Base-by-base conservation (phyloP, 1,140 invertebrate species). In the Temnothorax nylanderi region DNA sequence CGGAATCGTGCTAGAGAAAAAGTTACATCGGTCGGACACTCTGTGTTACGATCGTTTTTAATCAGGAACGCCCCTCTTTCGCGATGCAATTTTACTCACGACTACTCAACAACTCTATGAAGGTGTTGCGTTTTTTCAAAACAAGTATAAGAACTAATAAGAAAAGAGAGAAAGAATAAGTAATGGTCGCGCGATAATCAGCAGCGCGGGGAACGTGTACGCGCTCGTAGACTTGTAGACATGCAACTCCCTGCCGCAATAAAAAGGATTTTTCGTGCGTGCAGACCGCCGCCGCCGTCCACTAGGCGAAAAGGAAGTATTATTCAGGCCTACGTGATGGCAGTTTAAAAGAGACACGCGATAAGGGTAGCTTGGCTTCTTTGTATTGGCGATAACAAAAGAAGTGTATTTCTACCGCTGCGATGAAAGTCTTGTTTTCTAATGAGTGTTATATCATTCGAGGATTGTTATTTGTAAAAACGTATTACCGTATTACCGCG, bases 221-320 rank as follows among this genome's bases (percentile, higher is more conserved):
- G 76, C 60, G 47, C 51, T 34, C 26, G 11, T 72, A 56, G 34
- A 13, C 49, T 81, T 56, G 51, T 58, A 74, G 80, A 72, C 80
- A 82, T 82, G 80, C 80, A 82, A 82, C 49, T 56, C 13, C 65
- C 54, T 58, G 32, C 49, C 41, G 13, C 80, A 82, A 74, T 82
- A 82, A 82, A 74, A 82, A 72, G 67, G 65, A 82, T 82, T 82
- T 82, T 72, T 72, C 80, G 51, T 82, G 80, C 80, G 80, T 82
- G 80, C 67, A 34, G 26, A 26, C 26, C 26, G 26, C 26, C 6
- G 21, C 18, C 26, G 67, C 51, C 41, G 54, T 41, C 41, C 56
- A 47, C 58, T 62, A 26, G 18, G 16, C 41, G 18, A 60, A 26
- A 44, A 82, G 67, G 67, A 82, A 82, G 51, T 82, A 72, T 72